Evolutionary conservation across 1,140 invertebrate genomes (phyloP).

Genomic region (Venturia canescens): DNA sequence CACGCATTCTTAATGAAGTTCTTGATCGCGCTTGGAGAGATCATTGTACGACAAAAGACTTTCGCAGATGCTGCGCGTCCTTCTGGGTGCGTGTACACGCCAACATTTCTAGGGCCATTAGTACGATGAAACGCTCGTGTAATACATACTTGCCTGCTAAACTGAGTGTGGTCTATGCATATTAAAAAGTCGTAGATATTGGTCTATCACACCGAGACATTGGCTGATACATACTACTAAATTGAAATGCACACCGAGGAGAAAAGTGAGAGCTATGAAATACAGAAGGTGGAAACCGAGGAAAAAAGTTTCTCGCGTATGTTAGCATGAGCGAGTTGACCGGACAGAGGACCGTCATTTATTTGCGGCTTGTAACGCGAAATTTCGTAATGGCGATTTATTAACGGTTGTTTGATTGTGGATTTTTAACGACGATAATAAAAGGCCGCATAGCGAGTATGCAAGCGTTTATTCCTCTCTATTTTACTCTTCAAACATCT

Average conservation of each 20-base stretch:
- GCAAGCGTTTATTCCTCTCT: neutral
- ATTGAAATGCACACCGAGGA: neutral
- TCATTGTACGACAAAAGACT: neutral
- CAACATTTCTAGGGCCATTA: conserved; percentile 3
- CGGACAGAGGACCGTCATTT: neutral
- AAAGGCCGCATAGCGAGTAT: neutral
- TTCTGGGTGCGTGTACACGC: neutral
- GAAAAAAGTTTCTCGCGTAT: neutral
- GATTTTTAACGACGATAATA: conserved; percentile 33
- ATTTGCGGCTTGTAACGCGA: neutral
- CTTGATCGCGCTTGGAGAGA: neutral
- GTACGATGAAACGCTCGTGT: neutral
- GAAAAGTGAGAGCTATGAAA: neutral
- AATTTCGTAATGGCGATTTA: conserved; percentile 59
- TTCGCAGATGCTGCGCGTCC: conserved; percentile 13
- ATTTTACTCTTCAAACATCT: conserved; percentile 1
- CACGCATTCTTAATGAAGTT: too few relatives aligned
- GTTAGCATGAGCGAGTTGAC: neutral
- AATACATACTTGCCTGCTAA: neutral
- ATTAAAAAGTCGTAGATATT: neutral
- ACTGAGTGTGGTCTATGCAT: neutral
- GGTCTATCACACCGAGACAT: neutral
- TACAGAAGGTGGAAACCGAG: neutral
- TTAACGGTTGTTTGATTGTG: conserved; percentile 49
- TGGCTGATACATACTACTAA: neutral